Percentiles rank a stretch among this genome's conserved stretches.
Evolutionary conservation across 2,113 vertebrate genomes (phyloP).

Genomic region (Morone saxatilis): DNA sequence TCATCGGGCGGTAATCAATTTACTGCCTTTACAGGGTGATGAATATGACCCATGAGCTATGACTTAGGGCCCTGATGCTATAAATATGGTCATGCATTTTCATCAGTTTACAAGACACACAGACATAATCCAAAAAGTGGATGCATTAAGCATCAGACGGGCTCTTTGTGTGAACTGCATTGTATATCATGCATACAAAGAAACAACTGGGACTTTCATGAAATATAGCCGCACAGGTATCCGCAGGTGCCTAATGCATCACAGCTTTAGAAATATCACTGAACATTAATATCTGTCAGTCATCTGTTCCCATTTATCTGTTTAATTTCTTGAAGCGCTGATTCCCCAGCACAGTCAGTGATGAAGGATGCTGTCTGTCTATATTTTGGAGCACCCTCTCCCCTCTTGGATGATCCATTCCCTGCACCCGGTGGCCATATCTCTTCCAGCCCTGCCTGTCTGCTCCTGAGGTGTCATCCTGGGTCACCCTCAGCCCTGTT

Average conservation of each 20-base stretch:
- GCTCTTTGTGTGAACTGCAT: constrained; percentile 1
- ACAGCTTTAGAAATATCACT: constrained; percentile 14
- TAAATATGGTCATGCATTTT: constrained; percentile 70
- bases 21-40: constrained; percentile 57
- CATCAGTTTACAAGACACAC: constrained; percentile 61
- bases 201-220: constrained; percentile 2
- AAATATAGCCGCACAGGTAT: constrained; percentile 9
- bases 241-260: constrained; percentile 15
- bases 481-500: constrained; percentile 60
- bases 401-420: constrained; percentile 21
- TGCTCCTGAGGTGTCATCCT: constrained; percentile 44
- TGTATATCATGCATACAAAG: constrained; percentile 35
- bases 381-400: constrained; percentile 23
- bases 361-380: constrained; percentile 27
- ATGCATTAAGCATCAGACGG: constrained; percentile 20
- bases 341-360: not conserved
- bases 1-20: constrained; percentile 64
- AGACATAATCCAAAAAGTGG: constrained; percentile 24
- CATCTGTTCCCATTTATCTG: constrained; percentile 27
- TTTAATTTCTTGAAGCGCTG: constrained; percentile 26
- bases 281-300: constrained; percentile 36
- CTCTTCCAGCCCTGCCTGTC: constrained; percentile 43
- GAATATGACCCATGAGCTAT: constrained; percentile 52
- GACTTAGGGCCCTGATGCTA: constrained; percentile 56
- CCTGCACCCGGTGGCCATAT: not conserved